A percentile compares a stretch with the other conserved stretches of the same genome.
Evolutionary conservation across 2,888 invertebrate species (phyloP).

Genomic region (Cephalotes varians): DNA sequence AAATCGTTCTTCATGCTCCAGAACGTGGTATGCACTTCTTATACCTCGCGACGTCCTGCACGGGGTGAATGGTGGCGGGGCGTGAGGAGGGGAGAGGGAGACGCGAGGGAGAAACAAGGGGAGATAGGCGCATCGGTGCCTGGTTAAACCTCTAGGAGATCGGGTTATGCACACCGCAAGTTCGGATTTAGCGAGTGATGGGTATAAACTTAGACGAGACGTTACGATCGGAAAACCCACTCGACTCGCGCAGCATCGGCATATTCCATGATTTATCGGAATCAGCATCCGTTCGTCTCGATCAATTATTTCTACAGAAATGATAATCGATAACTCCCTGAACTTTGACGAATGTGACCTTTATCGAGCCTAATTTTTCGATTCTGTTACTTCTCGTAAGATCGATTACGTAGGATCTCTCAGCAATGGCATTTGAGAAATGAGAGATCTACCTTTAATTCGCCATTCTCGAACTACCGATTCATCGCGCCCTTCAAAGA

Average conservation of each 20-base stretch:
- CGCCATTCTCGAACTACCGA: neutral
- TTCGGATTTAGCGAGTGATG: constrained; percentile 75
- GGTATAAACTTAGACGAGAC: constrained; percentile 70
- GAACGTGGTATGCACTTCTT: constrained; percentile 71
- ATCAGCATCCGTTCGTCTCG: constrained; percentile 11
- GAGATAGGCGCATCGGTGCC: constrained; percentile 71
- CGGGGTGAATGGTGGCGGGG: constrained; percentile 52
- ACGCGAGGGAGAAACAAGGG: constrained; percentile 47
- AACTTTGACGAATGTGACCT: constrained; percentile 8
- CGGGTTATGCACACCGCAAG: constrained; percentile 77
- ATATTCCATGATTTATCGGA: constrained; percentile 42
- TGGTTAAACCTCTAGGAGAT: constrained; percentile 76
- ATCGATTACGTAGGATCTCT: neutral
- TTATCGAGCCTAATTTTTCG: constrained; percentile 9
- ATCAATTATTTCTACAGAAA: constrained; percentile 21
- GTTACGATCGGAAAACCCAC: constrained; percentile 26
- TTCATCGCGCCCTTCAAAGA: constrained; percentile 2
- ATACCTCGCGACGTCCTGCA: constrained; percentile 64
- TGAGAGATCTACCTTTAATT: neutral
- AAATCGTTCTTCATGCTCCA: constrained; percentile 66
- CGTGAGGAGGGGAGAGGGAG: neutral
- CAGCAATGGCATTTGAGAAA: neutral
- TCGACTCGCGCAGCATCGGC: constrained; percentile 26
- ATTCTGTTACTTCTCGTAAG: neutral
- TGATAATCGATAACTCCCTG: constrained; percentile 9